Percentiles rank a stretch among this genome's conserved stretches.
These are phyloP conservation scores for Sarotherodon lohbergeri DNA, from an alignment of 2,113 vertebrate species.

Conservation along the genomic window DNA sequence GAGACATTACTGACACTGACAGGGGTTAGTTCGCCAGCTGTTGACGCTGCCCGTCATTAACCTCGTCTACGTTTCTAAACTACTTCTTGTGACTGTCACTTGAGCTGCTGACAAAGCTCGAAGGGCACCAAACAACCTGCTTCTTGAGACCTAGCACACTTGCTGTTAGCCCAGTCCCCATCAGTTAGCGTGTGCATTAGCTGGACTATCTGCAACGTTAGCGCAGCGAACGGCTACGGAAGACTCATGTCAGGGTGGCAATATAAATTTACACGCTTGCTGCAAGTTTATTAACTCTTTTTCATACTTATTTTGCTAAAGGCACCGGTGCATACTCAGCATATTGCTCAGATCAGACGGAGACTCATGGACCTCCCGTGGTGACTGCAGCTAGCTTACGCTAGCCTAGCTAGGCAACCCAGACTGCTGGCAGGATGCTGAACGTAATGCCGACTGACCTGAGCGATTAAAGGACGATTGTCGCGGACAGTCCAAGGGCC, in stretches of 20 bases:
- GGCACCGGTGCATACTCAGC: neutral
- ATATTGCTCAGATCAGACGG: neutral
- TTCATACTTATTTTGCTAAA: neutral
- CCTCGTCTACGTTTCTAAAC: neutral
- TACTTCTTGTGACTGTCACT: neutral
- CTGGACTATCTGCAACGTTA: neutral
- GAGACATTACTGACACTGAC: neutral
- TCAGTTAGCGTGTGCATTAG: neutral
- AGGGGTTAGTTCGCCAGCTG: neutral
- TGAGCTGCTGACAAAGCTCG: neutral
- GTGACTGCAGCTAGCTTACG: neutral
- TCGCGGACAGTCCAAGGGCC: neutral
- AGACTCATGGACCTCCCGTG: neutral
- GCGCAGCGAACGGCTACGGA: neutral
- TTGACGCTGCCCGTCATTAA: neutral
- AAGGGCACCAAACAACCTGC: neutral
- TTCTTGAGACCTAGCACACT: neutral
- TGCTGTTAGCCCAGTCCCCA: neutral
- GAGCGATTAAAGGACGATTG: slow-evolving; percentile 33
- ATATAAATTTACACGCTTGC: neutral
- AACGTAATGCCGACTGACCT: slow-evolving; percentile 43
- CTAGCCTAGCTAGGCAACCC: slow-evolving; percentile 18
- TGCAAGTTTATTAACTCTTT: neutral
- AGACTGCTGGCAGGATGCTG: neutral
- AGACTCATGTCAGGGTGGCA: neutral